Evolutionary conservation across 2,888 invertebrate genomes (phyloP), one percentile per base, ranked within the genome.

Genomic region (Caenorhabditis japonica): DNA sequence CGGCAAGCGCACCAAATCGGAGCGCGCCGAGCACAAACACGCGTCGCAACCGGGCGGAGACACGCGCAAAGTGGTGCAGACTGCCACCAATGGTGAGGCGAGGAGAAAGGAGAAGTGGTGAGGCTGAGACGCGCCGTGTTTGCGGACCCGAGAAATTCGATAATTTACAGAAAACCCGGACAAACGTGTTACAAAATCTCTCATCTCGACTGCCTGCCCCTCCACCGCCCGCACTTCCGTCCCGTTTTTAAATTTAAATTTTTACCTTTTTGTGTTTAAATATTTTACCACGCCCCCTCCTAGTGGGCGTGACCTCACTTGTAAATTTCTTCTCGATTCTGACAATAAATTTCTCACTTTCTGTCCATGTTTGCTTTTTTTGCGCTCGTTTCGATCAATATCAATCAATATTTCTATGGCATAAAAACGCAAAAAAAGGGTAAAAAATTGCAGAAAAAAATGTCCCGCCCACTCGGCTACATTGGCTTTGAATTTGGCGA

Each of bases 11-110:
- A 69, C 75, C 56, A 85, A 85, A 76, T 59, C 80, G 39, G 85
- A 84, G 19, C 78, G 83, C 21, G 82, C 52, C n/a, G 84, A 83
- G 77, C 84, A 84, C 80, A 85, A 85, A 76, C 83, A 84, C 60
- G 43, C 69, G 2, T 34, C 71, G 19, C 83, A 84, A 49, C 83
- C 83, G n/a, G 85, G 84, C 55, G 83, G 79, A 13, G 82, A 82
- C 58, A 81, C 80, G 19, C 61, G 82, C 47, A 81, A 81, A 71
- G 71, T 82, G 38, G 81, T 85, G 25, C 73, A 76, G 51, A 86
- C 81, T 46, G 84, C 84, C 8, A 56, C 76, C 58, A 79, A 85
- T 51, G 85, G 85, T 59, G 85, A 85, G 68, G 74, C 83, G 58
- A 85, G 86, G 76, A 80, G 85, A 76, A 82, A 82, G 72, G 84